Evolutionary conservation across 2,888 invertebrate species (phyloP).

Genomic region (Leucozona laternaria): DNA sequence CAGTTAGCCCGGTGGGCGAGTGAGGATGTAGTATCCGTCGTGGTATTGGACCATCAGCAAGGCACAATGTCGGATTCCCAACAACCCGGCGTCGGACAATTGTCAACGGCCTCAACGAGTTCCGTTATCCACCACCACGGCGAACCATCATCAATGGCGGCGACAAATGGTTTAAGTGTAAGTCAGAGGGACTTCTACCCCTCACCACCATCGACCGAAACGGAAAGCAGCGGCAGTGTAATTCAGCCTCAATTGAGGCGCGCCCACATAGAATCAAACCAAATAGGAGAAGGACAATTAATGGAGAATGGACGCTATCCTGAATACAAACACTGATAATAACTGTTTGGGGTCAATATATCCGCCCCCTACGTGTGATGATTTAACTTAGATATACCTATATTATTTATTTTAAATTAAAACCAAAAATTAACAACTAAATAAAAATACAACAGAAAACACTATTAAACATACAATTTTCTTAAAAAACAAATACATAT

Average conservation of each 20-base stretch:
- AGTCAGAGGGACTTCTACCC: conserved; percentile 84
- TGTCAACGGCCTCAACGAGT: conserved; percentile 85
- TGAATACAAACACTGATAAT: conserved; percentile 91
- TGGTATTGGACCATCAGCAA: conserved; percentile 84
- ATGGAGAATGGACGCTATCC: conserved; percentile 88
- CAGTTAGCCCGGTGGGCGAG: conserved; percentile 97
- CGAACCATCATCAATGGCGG: conserved; percentile 79
- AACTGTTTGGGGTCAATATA: conserved; percentile 77
- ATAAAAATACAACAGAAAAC: conserved; percentile 38
- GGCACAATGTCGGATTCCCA: conserved; percentile 84
- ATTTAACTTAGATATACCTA: conserved; percentile 78
- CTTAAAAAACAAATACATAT: conserved; percentile 34
- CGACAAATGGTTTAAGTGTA: conserved; percentile 84
- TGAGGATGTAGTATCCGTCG: conserved; percentile 90
- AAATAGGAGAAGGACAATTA: conserved; percentile 84
- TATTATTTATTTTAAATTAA: conserved; percentile 53
- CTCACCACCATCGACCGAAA: conserved; percentile 84
- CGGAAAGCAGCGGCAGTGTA: conserved; percentile 85
- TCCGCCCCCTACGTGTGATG: conserved; percentile 75
- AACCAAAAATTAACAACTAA: conserved; percentile 18
- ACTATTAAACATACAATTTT: conserved; percentile 53
- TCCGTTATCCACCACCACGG: conserved; percentile 85
- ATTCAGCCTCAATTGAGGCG: conserved; percentile 81
- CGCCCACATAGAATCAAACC: conserved; percentile 77
- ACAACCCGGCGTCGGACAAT: conserved; percentile 85